Evolutionary conservation across 2,113 vertebrate species (phyloP), one percentile per base, ranked within the genome.

Genomic region (Ginglymostoma cirratum): DNA sequence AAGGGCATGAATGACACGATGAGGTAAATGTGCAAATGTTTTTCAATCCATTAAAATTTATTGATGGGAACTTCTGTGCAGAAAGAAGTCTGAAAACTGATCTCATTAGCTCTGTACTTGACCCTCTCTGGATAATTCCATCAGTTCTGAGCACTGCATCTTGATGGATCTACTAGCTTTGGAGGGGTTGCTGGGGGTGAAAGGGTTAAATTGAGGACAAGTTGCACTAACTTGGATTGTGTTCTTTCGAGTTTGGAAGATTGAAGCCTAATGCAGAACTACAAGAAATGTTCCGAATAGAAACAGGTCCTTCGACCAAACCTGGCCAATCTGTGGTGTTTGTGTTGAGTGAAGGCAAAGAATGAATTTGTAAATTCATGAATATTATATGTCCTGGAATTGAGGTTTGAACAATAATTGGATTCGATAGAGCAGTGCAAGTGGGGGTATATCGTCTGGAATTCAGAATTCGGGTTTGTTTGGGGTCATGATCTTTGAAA

Each of bases 1-100:
- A 98, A 97, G 96, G 98, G 98, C 96, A 99, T 99, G 97, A 99
- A 98, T 15, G 98, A 99, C 97, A 99, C 98, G 1, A 99, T 99
- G 99, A 99, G 99, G 99, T 99, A 97, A 97, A 94, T 76, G 95
- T 7, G 38, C 24, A 76, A 34, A 19, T 30, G 48, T 48, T 48
- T 52, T 45, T 34, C 67, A 72, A n/a, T 95, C 45, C 52, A 70
- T 76, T 76, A 45, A 89, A 55, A 69, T n/a, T 55, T 90, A 6
- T 90, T n/a, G 30, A 92, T 55, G 23, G 86, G 48, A 83, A 55
- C 27, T 61, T 24, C 5, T 86, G 45, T 19, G 24, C 21, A 89
- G 48, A 55, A 83, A 42, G 12, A 19, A 38, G 15, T 14, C 38
- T 42, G 80, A 83, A 92, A n/a, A 5, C 24, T 14, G 80, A 30